Base-by-base conservation (phyloP, 2,113 vertebrate genomes). In the Mormyrus iriodes region DNA sequence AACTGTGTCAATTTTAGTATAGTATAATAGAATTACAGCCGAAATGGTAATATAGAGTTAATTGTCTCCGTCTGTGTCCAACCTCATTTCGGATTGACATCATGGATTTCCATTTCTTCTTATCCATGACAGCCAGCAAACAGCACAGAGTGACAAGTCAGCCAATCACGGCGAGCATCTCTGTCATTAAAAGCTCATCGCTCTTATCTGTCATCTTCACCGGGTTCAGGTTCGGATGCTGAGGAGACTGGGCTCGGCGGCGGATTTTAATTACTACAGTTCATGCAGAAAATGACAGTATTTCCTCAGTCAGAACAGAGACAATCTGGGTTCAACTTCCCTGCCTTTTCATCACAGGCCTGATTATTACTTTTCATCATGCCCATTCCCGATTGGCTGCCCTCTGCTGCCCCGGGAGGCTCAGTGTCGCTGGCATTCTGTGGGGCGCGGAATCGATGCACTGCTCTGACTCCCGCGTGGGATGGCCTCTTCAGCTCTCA, bases 241-340 rank as follows among this genome's bases (percentile, higher is more conserved):
- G 31, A 31, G 6, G 49, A 53, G 88, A 82, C 27, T 88, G 51
- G 27, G 52, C 51, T 35, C 10, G 17, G 21, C 19, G 19, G 73
- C 7, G 12, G 88, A n/a, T 83, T 88, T 83, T 88, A 88, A 79
- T 88, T 27, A 88, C 48, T 35, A 48, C 21, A 82, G 51, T 88
- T 82, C 73, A 88, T 76, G 51, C 65, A n/a, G 46, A 88, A 53
- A 73, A 89, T 85, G 76, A 48, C 48, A 86, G 42, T 73, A 86
- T 90, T 53, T 79, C 51, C 48, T 49, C 65, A 44, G 39, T 55
- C 51, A 76, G 85, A 42, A 87, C 89, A 53, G 49, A 12, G 88
- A 27, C 69, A 90, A 69, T 27, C 55, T 82, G 35, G 69, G 31
- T 73, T 89, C 35, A 87, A 55, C 85, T 55, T 35, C 49, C 9